These are phyloP conservation scores for Erebia palarica DNA, from an alignment of 2,888 invertebrate species.

Conservation along the genomic window DNA sequence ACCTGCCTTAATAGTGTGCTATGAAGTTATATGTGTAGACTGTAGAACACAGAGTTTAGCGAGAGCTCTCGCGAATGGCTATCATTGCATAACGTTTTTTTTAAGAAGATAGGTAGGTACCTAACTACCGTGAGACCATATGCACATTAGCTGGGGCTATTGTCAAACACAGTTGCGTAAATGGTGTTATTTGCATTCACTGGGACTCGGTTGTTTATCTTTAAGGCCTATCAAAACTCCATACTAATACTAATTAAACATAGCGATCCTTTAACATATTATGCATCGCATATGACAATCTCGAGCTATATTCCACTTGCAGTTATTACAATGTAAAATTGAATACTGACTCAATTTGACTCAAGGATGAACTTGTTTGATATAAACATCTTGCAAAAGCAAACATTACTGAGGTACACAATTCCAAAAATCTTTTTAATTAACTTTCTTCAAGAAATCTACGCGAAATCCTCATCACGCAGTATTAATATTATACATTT, in stretches of 20 bases:
- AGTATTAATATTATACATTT: too few relatives aligned
- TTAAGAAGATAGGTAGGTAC: too few relatives aligned
- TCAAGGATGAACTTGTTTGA: neutral
- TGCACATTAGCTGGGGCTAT: neutral
- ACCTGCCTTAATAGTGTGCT: too few relatives aligned
- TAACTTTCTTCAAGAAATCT: too few relatives aligned
- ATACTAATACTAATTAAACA: constrained; percentile 22
- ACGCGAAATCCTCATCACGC: too few relatives aligned
- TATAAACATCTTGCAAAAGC: constrained; percentile 1
- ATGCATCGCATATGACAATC: constrained; percentile 22
- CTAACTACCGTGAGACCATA: neutral
- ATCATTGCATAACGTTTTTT: neutral
- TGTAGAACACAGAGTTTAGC: too few relatives aligned
- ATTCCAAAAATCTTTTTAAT: neutral
- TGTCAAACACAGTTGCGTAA: constrained; percentile 21
- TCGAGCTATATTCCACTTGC: constrained; percentile 13
- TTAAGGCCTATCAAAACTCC: constrained; percentile 27
- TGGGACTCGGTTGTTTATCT: constrained; percentile 25
- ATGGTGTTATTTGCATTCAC: constrained; percentile 30
- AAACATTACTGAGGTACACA: neutral
- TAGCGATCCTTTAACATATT: constrained; percentile 11
- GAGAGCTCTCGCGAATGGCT: neutral
- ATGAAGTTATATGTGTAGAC: too few relatives aligned
- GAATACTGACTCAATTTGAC: constrained; percentile 5
- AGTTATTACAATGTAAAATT: constrained; percentile 15